A percentile compares a stretch with the other conserved stretches of the same genome.
Conservation (phyloP, 2,113 vertebrate genomes). For the Hemiscyllium ocellatum region DNA sequence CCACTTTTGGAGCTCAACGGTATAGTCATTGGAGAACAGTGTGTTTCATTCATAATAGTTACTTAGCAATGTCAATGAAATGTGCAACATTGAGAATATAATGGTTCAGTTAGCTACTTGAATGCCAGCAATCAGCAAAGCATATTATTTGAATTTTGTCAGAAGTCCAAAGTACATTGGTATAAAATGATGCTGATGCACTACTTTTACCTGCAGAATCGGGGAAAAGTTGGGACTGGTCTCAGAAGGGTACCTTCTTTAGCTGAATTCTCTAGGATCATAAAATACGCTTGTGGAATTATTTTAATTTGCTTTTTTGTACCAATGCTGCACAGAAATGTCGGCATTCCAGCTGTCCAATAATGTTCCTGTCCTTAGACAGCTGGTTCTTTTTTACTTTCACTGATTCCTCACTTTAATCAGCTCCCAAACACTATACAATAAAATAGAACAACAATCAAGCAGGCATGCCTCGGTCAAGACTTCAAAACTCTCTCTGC, state of each 20-base stretch:
- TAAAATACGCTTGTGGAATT: neutral
- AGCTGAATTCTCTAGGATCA: neutral
- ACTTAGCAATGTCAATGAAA: neutral
- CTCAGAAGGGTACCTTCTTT: neutral
- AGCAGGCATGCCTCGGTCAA: neutral
- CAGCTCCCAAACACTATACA: no score
- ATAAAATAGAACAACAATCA: no score
- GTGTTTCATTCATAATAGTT: neutral
- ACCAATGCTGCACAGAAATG: neutral
- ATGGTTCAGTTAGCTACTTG: neutral
- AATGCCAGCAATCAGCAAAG: neutral
- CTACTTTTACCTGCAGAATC: neutral
- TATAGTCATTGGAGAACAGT: neutral
- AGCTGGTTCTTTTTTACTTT: neutral
- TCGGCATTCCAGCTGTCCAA: neutral
- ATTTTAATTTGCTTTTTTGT: neutral
- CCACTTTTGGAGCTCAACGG: neutral
- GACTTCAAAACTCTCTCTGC: neutral
- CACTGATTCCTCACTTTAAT: neutral
- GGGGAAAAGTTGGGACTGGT: neutral
- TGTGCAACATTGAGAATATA: neutral
- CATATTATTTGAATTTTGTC: neutral
- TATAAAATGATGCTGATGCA: neutral
- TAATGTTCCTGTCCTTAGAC: neutral
- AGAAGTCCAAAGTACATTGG: neutral